Evolutionary conservation across 2,113 vertebrate genomes (phyloP).

Genomic region (Burhinus oedicnemus): DNA sequence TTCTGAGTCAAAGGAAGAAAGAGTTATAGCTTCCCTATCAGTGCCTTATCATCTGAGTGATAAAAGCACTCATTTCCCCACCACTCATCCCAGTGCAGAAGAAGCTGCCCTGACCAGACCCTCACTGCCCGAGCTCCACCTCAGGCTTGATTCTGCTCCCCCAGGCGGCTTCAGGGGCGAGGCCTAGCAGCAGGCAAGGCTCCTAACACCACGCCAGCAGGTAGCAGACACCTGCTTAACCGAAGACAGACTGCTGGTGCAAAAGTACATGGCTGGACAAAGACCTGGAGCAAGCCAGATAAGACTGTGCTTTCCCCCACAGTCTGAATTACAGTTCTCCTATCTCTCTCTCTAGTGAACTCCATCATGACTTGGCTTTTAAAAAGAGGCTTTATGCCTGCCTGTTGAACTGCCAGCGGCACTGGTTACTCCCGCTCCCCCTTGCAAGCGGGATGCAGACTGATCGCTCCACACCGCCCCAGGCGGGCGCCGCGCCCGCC

Average conservation of each 20-base stretch:
- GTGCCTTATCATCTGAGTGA: rapidly evolving
- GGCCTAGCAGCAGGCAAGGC: neutral
- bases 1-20: neutral
- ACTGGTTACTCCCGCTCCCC: neutral
- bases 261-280: neutral
- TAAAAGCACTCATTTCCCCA: neutral
- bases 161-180: neutral
- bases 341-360: neutral
- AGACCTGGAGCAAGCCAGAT: neutral
- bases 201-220: rapidly evolving
- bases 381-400: too few relatives aligned
- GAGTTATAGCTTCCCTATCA: neutral
- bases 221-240: too few relatives aligned
- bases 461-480: neutral
- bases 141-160: neutral
- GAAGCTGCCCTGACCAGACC: neutral
- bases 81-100: too few relatives aligned
- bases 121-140: neutral
- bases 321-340: neutral
- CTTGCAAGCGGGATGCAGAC: rapidly evolving
- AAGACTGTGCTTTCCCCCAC: neutral
- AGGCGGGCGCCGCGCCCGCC: neutral
- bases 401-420: neutral
- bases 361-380: neutral
- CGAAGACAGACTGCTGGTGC: neutral